Percentiles rank a stretch among this genome's conserved stretches.
Conservation (phyloP, 2,888 invertebrate genomes). For the Ormyrus thymus region DNA sequence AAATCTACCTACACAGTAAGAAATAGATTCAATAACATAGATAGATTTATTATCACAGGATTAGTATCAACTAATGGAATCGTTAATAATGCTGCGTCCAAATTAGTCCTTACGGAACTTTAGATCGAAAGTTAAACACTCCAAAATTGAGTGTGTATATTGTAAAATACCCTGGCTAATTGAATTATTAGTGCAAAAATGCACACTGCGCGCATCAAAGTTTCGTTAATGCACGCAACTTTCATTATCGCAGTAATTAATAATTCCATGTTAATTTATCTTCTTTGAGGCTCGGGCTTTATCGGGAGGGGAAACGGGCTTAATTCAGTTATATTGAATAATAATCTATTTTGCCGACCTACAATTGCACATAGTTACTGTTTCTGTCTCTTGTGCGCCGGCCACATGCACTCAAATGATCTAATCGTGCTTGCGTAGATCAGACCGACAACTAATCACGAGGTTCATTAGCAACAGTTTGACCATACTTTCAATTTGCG, state of each 20-base stretch:
- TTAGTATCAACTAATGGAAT: too few species aligned
- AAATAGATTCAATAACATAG: too few species aligned
- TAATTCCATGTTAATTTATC: conserved; percentile 15
- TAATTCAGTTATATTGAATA: conserved; percentile 31
- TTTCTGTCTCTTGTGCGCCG: not conserved
- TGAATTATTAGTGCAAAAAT: too few species aligned
- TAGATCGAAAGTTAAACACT: too few species aligned
- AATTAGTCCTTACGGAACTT: too few species aligned
- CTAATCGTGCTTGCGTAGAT: conserved; percentile 24
- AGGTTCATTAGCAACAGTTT: conserved; percentile 45
- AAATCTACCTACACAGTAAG: too few species aligned
- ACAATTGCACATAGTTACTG: conserved; percentile 23
- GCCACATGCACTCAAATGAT: conserved; percentile 8
- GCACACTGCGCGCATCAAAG: too few species aligned
- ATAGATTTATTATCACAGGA: too few species aligned
- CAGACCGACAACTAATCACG: conserved; percentile 43
- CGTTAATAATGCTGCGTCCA: too few species aligned
- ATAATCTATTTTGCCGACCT: conserved; percentile 26
- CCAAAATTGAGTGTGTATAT: too few species aligned
- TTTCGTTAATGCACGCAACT: not conserved
- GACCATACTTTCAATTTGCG: conserved; percentile 17
- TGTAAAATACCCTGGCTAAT: too few species aligned
- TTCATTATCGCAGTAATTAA: not conserved
- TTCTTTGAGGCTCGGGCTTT: not conserved
- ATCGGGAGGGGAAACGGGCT: conserved; percentile 13